These are phyloP conservation scores for Procambarus virginalis DNA, from an alignment of 1,140 invertebrate genomes.

Conservation along the genomic window DNA sequence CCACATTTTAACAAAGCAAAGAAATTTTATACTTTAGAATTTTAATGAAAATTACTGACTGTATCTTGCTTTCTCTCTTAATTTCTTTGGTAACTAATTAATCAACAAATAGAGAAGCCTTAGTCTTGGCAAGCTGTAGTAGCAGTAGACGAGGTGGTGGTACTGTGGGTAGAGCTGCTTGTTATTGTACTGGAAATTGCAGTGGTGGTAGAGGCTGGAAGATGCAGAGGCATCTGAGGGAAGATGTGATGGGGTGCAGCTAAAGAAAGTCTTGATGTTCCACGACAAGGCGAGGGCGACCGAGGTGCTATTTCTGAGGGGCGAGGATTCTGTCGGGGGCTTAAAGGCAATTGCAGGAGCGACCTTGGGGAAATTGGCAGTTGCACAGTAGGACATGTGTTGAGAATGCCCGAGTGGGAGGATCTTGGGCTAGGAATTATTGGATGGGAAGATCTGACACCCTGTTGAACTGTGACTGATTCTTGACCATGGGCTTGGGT, in stretches of 20 bases:
- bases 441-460: neutral
- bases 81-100: neutral
- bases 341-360: conserved; percentile 21
- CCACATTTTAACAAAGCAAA: neutral
- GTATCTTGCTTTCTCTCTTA: neutral
- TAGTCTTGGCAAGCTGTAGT: neutral
- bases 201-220: neutral
- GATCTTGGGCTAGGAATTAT: neutral
- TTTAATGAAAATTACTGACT: neutral
- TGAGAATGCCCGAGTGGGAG: neutral
- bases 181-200: neutral
- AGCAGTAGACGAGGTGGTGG: neutral
- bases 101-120: neutral
- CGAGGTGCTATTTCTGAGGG: neutral
- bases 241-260: neutral
- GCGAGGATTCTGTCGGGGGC: conserved; percentile 9
- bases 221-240: neutral
- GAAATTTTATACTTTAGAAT: neutral
- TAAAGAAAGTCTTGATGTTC: neutral
- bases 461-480: neutral
- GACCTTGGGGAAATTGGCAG: conserved; percentile 1
- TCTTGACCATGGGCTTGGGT: neutral
- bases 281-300: neutral
- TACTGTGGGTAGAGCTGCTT: neutral
- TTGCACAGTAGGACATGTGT: neutral